These are phyloP conservation scores for Mormyrops boulengeri DNA, from an alignment of 2,797 vertebrate species.

Conservation along the genomic window DNA sequence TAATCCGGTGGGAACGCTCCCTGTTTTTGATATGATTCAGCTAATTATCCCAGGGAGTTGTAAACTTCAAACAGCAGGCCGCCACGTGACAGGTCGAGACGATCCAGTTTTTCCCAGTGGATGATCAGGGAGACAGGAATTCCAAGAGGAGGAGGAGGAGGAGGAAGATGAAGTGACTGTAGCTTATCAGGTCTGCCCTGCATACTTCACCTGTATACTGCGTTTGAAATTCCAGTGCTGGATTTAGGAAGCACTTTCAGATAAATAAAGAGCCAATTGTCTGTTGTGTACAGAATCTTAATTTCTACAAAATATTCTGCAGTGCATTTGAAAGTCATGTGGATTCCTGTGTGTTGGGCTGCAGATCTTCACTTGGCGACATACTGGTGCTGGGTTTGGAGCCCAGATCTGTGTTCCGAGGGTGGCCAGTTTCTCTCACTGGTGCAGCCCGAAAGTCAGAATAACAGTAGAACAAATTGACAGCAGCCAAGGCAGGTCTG, in stretches of 20 bases:
- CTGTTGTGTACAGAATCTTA: not conserved
- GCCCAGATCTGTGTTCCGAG: not conserved
- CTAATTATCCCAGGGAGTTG: constrained; percentile 53
- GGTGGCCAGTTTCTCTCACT: not conserved
- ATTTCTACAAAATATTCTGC: not conserved
- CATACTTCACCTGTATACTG: not conserved
- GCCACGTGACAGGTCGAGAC: constrained; percentile 4
- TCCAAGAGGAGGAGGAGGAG: not conserved
- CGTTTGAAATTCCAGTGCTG: not conserved
- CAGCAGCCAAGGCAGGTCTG: not conserved
- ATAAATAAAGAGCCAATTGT: not conserved
- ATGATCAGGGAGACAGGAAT: constrained; percentile 23
- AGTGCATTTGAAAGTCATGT: not conserved
- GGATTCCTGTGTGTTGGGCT: not conserved
- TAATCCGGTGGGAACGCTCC: constrained; percentile 22
- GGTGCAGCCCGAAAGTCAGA: not conserved
- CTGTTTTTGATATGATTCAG: constrained; percentile 45
- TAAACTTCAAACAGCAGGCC: constrained; percentile 32
- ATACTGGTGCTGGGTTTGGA: not conserved
- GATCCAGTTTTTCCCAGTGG: constrained; percentile 35
- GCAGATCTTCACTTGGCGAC: not conserved
- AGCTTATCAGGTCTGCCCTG: not conserved
- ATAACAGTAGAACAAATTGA: not conserved
- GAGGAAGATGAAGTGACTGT: not conserved
- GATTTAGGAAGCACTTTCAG: not conserved